Base-by-base conservation (phyloP, 2,797 vertebrate genomes). In the Typhlichthys subterraneus region DNA sequence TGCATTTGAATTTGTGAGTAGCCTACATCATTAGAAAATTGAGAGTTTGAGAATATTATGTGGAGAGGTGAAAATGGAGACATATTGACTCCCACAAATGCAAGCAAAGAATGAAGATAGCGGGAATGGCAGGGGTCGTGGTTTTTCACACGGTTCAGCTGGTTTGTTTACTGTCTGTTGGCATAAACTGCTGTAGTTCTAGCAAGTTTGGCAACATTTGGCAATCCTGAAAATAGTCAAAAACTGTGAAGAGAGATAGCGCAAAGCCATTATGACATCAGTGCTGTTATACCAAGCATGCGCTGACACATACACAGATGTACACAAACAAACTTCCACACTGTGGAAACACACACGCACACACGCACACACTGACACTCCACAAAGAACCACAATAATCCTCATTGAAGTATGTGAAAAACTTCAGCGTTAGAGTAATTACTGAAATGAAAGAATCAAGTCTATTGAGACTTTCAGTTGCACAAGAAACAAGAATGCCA, bases 351-450 rank as follows among this genome's bases (percentile, higher is more conserved):
- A 69, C 55, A 48, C 31, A 65, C 46, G 45, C 31, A 48, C 31
- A 65, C 46, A 53, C 31, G 45, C 46, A 53, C 57, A 55, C 3
- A 17, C 47, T 47, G 13, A 19, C 46, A 53, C 51, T 31, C n/a
- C 53, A 75, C 5, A 0, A 67, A 67, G 49, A 73, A 67, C 66
- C 60, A 33, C 66, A 71, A 19, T 29, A 71, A 79, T 69, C 59
- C 58, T 59, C 9, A 1, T 57, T 65, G 62, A 33, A 58, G 57
- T 70, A 5, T 31, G 60, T 69, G 63, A 65, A 53, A 66, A 70
- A 78, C 66, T 15, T 55, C 38, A 58, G 45, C 69, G 23, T 81
- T 75, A 65, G 66, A 81, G 67, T 71, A 78, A 85, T 86, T 79
- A 80, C 67, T 64, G 65, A 71, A 78, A 81, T 79, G 67, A 83